phyloP scores from a whole-genome alignment of 2,113 vertebrate species.

The Balaeniceps rex region DNA sequence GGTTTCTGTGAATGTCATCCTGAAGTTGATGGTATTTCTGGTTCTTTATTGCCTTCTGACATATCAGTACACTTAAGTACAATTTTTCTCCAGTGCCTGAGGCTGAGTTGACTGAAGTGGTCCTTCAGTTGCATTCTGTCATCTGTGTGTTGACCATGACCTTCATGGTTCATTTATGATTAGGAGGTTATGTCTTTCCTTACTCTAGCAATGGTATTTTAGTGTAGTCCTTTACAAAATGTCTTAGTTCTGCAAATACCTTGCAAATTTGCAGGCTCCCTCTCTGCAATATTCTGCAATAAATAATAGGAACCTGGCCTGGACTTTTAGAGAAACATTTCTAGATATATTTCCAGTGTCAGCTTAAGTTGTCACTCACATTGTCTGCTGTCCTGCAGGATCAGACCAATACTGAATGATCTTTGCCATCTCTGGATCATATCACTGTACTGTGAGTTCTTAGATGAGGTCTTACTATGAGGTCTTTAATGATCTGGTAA shows the following conservation, averaged over 20 bases:
- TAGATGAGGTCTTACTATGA: background rate
- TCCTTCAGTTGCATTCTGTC: conserved; percentile 54
- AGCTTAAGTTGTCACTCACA: background rate
- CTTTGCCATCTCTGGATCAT: background rate
- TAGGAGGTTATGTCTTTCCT: conserved; percentile 5
- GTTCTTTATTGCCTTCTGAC: conserved; percentile 49
- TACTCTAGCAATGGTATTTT: background rate
- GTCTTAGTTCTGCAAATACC: background rate
- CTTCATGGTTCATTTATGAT: conserved; percentile 62
- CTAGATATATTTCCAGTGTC: background rate
- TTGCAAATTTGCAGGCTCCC: background rate
- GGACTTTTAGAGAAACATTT: background rate
- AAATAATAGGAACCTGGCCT: background rate
- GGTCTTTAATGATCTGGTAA: background rate
- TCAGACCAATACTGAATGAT: background rate
- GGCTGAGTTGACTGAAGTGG: conserved; percentile 41
- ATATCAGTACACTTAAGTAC: conserved; percentile 42
- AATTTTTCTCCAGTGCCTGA: conserved; percentile 56
- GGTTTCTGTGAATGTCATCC: conserved; percentile 4
- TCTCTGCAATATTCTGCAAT: background rate
- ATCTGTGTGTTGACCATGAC: conserved; percentile 44
- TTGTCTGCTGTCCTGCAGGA: background rate
- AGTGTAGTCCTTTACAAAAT: background rate
- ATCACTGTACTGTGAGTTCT: background rate
- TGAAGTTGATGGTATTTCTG: conserved; percentile 54